Evolutionary conservation across 2,797 vertebrate species (phyloP).

Genomic region (Enteromius mattozi): DNA sequence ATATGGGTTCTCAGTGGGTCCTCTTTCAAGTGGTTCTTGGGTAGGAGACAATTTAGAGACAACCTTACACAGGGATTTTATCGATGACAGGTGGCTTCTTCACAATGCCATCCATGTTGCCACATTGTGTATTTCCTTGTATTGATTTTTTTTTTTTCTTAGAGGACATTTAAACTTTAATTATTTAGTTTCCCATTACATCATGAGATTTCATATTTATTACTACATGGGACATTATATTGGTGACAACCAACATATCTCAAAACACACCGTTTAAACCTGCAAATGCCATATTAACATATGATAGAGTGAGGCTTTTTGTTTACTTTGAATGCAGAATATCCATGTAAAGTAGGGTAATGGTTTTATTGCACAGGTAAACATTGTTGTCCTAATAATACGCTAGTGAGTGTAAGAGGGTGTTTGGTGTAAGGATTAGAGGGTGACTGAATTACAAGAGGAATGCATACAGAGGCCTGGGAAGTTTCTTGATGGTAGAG

Average conservation of each 20-base stretch:
- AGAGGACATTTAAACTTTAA: neutral
- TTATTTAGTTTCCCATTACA: neutral
- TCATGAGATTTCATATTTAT: neutral
- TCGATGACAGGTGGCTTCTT: neutral
- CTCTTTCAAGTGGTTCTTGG: neutral
- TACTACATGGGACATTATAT: neutral
- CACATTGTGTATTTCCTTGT: neutral
- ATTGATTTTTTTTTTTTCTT: neutral
- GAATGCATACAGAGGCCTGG: constrained; percentile 1
- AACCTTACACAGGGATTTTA: neutral
- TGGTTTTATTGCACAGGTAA: neutral
- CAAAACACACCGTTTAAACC: neutral
- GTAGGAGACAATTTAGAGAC: neutral
- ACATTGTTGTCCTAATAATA: neutral
- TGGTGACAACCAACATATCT: neutral
- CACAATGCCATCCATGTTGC: neutral
- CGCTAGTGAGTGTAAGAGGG: neutral
- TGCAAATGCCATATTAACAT: neutral
- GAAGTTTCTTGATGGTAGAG: neutral
- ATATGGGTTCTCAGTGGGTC: neutral
- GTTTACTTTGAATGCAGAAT: neutral
- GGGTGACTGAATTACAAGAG: neutral
- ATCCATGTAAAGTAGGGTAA: neutral
- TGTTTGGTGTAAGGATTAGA: constrained; percentile 12
- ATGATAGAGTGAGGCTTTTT: neutral